Evolutionary conservation across 2,797 vertebrate genomes (phyloP), one percentile per base, ranked within the genome.

Genomic region (Sebastes matsubarae): DNA sequence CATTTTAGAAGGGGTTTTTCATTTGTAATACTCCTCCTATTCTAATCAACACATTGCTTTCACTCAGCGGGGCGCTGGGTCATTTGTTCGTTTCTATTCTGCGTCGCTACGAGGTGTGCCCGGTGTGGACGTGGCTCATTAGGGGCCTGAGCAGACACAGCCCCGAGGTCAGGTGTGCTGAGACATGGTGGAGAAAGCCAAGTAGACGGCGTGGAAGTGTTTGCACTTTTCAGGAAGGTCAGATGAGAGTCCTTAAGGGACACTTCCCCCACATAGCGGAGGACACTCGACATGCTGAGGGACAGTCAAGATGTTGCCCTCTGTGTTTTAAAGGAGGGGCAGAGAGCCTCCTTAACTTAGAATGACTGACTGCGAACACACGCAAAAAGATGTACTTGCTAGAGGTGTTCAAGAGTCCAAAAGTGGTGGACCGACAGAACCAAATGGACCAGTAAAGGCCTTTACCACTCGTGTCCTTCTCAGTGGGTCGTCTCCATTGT

Each of bases 221-320:
- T 66, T 29, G 61, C 61, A 59, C 65, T 71, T 71, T 65, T 68
- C 57, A 57, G 70, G 61, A 77, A 75, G 88, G 87, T 86, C 84
- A 75, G 60, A 36, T 10, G 10, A 87, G 83, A 83, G 87, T 72
- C 81, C 78, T 89, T 89, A 13, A 88, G 77, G 82, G 80, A 82
- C 75, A 60, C 81, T 84, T 22, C 38, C 13, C 22, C 24, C 63
- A 80, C 76, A 76, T 30, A 69, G 58, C 72, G 27, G 75, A 70
- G 72, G 77, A 75, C 36, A 68, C 89, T 87, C 60, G 8, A 69
- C 71, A 73, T 71, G 82, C 85, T 78, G 78, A 58, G 83, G 83
- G 85, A 82, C 74, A 82, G 78, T 83, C 76, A 67, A 66, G 82
- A 79, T 67, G 83, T 50, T 61, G 50, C 30, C 72, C 74, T 76